Evolutionary conservation across 2,113 vertebrate genomes (phyloP).

Genomic region (Aptenodytes forsteri): DNA sequence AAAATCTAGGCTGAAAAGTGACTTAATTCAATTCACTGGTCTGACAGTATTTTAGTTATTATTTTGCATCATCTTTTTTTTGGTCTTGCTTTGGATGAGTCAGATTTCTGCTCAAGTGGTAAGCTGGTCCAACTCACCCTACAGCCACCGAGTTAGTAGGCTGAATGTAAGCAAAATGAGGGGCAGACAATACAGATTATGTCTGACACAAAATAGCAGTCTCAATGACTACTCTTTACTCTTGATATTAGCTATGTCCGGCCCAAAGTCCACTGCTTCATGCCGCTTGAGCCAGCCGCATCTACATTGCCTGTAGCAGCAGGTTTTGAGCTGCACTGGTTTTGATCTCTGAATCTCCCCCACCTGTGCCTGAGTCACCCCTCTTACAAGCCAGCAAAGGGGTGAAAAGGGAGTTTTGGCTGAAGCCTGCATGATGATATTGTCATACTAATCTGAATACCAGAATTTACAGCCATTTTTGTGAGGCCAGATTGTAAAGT

Average conservation of each 20-base stretch:
- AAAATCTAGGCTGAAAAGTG: not conserved
- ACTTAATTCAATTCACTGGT: not conserved
- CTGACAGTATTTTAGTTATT: not conserved
- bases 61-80: not conserved
- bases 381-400: not conserved
- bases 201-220: not conserved
- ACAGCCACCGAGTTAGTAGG: not conserved
- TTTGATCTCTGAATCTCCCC: not conserved
- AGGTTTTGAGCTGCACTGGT: not conserved
- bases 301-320: not conserved
- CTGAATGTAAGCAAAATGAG: not conserved
- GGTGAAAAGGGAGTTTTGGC: not conserved
- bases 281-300: not conserved
- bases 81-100: not conserved
- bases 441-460: too few relatives aligned
- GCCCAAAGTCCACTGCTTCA: not conserved
- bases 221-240: not conserved
- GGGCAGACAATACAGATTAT: not conserved
- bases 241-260: too few relatives aligned
- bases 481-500: not conserved
- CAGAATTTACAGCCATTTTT: not conserved
- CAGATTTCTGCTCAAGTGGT: not conserved
- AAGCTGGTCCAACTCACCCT: not conserved
- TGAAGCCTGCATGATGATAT: not conserved
- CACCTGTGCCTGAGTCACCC: rapidly evolving